These are phyloP conservation scores for Selene dorsalis DNA, from an alignment of 2,797 vertebrate species.

Conservation along the genomic window DNA sequence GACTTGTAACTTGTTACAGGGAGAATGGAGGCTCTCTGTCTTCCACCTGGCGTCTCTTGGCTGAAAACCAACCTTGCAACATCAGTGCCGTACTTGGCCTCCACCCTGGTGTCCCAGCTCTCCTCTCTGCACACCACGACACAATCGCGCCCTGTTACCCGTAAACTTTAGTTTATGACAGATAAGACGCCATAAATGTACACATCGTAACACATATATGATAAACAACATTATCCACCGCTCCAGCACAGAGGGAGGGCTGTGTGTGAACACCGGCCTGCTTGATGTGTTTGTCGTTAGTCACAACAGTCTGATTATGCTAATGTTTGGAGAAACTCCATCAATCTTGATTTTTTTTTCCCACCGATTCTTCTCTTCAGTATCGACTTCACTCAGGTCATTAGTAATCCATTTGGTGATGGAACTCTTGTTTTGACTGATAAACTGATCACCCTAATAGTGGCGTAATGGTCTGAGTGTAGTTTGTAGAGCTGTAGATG, in stretches of 20 bases:
- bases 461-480: not conserved
- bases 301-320: not conserved
- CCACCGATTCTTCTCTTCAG: not conserved
- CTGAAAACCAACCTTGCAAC: too few species aligned
- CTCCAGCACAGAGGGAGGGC: not conserved
- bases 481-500: not conserved
- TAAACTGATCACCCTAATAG: not conserved
- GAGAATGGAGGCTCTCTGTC: too few species aligned
- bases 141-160: too few species aligned
- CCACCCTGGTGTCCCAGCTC: too few species aligned
- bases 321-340: not conserved
- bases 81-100: too few species aligned
- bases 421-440: not conserved
- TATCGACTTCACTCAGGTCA: not conserved
- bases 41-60: too few species aligned
- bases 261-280: not conserved
- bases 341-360: not conserved
- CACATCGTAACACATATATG: too few species aligned
- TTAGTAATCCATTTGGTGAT: not conserved
- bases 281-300: not conserved
- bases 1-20: too few species aligned
- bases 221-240: too few species aligned
- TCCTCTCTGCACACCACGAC: too few species aligned
- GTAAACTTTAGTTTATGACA: too few species aligned
- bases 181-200: too few species aligned